Conservation (phyloP, 2,888 invertebrate genomes). For the Pristionchus arcanus region DNA sequence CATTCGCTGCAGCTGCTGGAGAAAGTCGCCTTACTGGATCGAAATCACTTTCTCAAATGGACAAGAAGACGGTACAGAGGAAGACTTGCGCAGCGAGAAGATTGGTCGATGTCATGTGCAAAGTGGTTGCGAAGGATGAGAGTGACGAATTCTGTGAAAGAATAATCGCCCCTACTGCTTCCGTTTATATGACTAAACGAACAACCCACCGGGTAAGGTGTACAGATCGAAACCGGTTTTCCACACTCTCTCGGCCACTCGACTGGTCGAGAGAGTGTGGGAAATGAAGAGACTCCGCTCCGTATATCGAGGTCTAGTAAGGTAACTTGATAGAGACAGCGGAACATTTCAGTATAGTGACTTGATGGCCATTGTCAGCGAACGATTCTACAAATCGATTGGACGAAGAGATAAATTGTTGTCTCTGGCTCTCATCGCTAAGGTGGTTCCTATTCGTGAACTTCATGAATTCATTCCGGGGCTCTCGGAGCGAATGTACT, state of each 20-base stretch:
- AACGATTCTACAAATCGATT: background rate
- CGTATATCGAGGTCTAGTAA: too few species aligned
- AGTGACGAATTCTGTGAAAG: background rate
- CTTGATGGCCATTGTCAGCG: background rate
- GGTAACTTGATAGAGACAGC: background rate
- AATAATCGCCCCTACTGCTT: background rate
- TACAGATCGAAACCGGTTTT: too few species aligned
- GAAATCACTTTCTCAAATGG: background rate
- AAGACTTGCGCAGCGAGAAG: background rate
- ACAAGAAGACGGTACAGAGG: background rate
- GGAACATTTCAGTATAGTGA: background rate
- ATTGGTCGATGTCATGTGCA: background rate
- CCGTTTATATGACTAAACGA: background rate
- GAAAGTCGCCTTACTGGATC: background rate
- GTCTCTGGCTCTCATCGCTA: background rate
- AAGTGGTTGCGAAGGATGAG: background rate
- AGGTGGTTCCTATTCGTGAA: background rate
- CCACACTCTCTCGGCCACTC: too few species aligned
- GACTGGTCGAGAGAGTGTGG: too few species aligned
- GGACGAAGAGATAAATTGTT: constrained; percentile 3
- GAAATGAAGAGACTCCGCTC: too few species aligned
- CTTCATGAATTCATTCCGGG: background rate
- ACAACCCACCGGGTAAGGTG: background rate
- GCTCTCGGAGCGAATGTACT: background rate
- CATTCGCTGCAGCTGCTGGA: background rate